Evolutionary conservation across 2,888 invertebrate species (phyloP).

Genomic region (Leptinotarsa juncta): DNA sequence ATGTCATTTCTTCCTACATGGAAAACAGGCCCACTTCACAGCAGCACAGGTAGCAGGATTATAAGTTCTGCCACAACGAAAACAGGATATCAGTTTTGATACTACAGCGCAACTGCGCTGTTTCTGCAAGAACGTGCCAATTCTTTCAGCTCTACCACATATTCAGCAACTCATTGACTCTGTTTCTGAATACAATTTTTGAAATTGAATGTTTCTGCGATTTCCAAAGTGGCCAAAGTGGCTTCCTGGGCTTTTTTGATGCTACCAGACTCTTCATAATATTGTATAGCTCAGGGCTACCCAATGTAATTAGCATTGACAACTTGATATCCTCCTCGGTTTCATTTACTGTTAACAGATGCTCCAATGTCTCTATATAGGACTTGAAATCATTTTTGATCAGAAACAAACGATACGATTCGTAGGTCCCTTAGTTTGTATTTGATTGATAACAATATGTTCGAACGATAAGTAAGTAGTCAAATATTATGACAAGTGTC

Average conservation of each 20-base stretch:
- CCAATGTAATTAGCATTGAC: slow-evolving; percentile 16
- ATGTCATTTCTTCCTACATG: neutral
- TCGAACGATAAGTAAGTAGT: too few relatives aligned
- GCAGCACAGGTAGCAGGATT: neutral
- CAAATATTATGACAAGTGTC: too few relatives aligned
- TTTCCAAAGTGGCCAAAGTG: neutral
- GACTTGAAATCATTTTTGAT: neutral
- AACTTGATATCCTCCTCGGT: slow-evolving; percentile 1
- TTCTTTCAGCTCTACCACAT: slow-evolving; percentile 6
- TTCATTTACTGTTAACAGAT: slow-evolving; percentile 1
- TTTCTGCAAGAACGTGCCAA: slow-evolving; percentile 31
- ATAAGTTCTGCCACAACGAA: neutral
- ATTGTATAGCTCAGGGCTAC: slow-evolving; percentile 3
- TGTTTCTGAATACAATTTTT: neutral
- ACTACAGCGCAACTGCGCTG: neutral
- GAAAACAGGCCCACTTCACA: neutral
- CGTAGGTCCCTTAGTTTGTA: too few relatives aligned
- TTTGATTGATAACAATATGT: too few relatives aligned
- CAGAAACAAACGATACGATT: too few relatives aligned
- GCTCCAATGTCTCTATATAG: slow-evolving; percentile 14
- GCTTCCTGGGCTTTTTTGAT: neutral
- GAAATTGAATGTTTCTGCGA: slow-evolving; percentile 24
- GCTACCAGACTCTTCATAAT: neutral
- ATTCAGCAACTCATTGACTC: slow-evolving; percentile 17
- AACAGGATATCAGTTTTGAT: neutral